These are phyloP conservation scores for Corbicula japonica DNA, from an alignment of 2,888 invertebrate species.

Conservation along the genomic window DNA sequence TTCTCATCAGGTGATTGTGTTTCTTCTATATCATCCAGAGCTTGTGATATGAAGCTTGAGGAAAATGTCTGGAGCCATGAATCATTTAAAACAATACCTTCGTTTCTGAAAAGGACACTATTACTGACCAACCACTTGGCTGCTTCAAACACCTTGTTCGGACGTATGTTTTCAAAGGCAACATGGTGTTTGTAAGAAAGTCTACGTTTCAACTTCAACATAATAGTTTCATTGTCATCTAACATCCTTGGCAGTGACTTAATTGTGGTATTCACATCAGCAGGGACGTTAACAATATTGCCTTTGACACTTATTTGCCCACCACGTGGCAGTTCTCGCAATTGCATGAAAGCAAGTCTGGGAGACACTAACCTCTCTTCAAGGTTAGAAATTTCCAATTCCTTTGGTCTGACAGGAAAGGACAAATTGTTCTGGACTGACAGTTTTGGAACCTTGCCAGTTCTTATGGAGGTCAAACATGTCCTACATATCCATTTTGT, in stretches of 20 bases:
- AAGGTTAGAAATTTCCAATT: constrained; percentile 11
- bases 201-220: constrained; percentile 21
- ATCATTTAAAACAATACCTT: constrained; percentile 9
- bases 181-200: constrained; percentile 33
- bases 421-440: constrained; percentile 1
- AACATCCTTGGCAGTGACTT: constrained; percentile 11
- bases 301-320: constrained; percentile 29
- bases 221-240: too few species aligned
- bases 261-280: constrained; percentile 27
- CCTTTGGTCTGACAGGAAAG: constrained; percentile 13
- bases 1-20: not conserved
- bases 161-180: too few species aligned
- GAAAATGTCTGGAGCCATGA: not conserved
- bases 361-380: constrained; percentile 25
- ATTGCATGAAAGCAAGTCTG: constrained; percentile 23
- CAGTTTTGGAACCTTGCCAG: constrained; percentile 11
- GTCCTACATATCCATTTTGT: constrained; percentile 17
- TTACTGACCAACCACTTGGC: constrained; percentile 13
- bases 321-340: constrained; percentile 26
- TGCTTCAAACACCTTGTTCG: too few species aligned
- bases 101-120: constrained; percentile 9
- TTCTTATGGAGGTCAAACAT: constrained; percentile 4
- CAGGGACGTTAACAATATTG: constrained; percentile 26
- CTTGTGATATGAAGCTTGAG: not conserved
- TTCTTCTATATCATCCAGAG: not conserved